Evolutionary conservation across 2,797 vertebrate species (phyloP), one percentile per base, ranked within the genome.

Genomic region (Champsocephalus gunnari): DNA sequence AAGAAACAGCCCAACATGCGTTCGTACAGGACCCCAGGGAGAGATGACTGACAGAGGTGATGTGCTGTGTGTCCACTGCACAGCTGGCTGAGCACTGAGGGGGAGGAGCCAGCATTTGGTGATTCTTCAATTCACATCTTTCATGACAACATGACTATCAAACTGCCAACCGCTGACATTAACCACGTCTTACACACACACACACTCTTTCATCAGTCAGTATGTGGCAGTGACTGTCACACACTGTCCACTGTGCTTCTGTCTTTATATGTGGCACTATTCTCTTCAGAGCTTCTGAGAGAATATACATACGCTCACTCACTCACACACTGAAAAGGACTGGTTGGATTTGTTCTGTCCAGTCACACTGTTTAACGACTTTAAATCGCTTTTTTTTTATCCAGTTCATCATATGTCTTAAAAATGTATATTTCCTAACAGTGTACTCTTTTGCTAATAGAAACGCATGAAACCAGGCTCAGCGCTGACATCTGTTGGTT

Each of bases 401-500:
- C 0, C 4, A 43, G 17, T 19, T 7, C 0, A 13, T 41, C 9
- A 44, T 5, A 12, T 41, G 38, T 50, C 7, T 44, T 49, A 10
- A 2, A 16, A 12, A n/a, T 19, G 8, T 19, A n/a, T 0, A 41
- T 49, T 0, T 51, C 28, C 59, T 38, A 9, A 8, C 34, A 54
- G 34, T 38, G 14, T 4, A 5, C 3, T 54, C 12, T 28, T 28
- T 28, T 12, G 12, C 38, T 28, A 3, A 3, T 3, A 51, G 9
- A 32, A 9, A 12, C 48, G 60, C 7, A 44, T 28, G 44, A 77
- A 68, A 65, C 5, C n/a, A 58, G 11, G 60, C 69, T 81, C 80
- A 79, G 66, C 12, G 55, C 80, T 90, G 90, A 88, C 92, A 86
- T 84, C 89, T 92, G 70, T 58, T 87, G 88, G 88, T 53, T 63